Evolutionary conservation across 2,888 invertebrate species (phyloP).

Genomic region (Serrognathus titanus): DNA sequence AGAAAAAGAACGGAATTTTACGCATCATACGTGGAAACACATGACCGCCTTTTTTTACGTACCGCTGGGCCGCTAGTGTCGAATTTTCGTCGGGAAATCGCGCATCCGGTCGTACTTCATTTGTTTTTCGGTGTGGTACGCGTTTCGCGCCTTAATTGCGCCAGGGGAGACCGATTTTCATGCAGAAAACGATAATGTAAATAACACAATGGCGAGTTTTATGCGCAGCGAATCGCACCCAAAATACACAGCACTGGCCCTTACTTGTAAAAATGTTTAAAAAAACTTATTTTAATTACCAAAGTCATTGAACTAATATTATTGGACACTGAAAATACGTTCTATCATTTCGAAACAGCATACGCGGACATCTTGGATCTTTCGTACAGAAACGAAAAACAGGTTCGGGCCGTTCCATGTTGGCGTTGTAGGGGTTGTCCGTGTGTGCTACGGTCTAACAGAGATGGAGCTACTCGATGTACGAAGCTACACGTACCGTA

Average conservation of each 20-base stretch:
- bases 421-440: slow-evolving; percentile 45
- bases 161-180: background rate
- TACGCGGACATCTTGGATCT: slow-evolving; percentile 48
- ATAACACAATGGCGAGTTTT: too few species aligned
- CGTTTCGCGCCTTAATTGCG: too few species aligned
- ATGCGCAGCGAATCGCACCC: background rate
- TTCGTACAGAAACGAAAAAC: slow-evolving; percentile 44
- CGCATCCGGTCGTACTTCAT: too few species aligned
- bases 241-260: background rate
- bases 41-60: too few species aligned
- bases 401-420: slow-evolving; percentile 50
- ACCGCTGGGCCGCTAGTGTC: too few species aligned
- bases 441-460: slow-evolving; percentile 31
- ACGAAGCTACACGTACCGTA: slow-evolving; percentile 33
- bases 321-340: slow-evolving; percentile 41
- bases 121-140: too few species aligned
- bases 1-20: too few species aligned
- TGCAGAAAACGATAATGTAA: background rate
- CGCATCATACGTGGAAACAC: too few species aligned
- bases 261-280: background rate
- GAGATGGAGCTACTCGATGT: slow-evolving; percentile 28
- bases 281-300: too few species aligned
- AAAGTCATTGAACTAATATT: slow-evolving; percentile 33
- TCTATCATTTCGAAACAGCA: slow-evolving; percentile 41
- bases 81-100: too few species aligned